A percentile compares a stretch with the other conserved stretches of the same genome.
Evolutionary conservation across 2,113 vertebrate genomes (phyloP).

Genomic region (Okapia johnstoni): DNA sequence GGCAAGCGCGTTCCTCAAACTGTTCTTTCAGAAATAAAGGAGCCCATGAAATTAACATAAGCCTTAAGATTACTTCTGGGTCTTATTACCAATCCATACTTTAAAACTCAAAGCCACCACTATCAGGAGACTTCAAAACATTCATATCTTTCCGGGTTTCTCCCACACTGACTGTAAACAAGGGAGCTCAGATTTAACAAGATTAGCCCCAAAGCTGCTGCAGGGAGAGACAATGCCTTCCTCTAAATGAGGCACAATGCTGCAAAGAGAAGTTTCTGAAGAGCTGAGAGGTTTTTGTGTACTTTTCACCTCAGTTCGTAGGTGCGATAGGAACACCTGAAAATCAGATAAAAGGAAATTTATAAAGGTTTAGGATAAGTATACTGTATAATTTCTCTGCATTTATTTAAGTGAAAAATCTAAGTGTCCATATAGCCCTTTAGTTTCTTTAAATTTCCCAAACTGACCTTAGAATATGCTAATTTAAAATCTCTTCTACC

Average conservation of each 20-base stretch:
- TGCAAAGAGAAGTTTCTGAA: not conserved
- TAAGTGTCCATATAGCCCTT: not conserved
- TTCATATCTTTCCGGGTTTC: not conserved
- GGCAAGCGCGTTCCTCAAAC: fast-evolving
- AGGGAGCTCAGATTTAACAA: not conserved
- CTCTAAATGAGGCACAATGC: not conserved
- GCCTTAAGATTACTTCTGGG: not conserved
- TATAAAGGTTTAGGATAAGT: not conserved
- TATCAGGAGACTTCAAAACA: not conserved
- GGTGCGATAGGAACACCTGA: not conserved
- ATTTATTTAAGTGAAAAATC: not conserved
- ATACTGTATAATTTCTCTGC: not conserved
- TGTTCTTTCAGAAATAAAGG: not conserved
- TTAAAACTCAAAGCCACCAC: not conserved
- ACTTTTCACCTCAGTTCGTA: not conserved
- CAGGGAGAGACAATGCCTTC: not conserved
- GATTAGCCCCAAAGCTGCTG: not conserved
- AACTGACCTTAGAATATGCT: not conserved
- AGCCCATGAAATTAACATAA: not conserved
- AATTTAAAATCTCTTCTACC: not conserved
- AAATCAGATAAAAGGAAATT: not conserved
- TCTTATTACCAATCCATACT: not conserved
- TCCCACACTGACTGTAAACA: not conserved
- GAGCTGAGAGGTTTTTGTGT: not conserved
- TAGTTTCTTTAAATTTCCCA: not conserved